These are phyloP conservation scores for Chiropotes sagulatus DNA, from an alignment of 2,797 vertebrate genomes.

Conservation along the genomic window DNA sequence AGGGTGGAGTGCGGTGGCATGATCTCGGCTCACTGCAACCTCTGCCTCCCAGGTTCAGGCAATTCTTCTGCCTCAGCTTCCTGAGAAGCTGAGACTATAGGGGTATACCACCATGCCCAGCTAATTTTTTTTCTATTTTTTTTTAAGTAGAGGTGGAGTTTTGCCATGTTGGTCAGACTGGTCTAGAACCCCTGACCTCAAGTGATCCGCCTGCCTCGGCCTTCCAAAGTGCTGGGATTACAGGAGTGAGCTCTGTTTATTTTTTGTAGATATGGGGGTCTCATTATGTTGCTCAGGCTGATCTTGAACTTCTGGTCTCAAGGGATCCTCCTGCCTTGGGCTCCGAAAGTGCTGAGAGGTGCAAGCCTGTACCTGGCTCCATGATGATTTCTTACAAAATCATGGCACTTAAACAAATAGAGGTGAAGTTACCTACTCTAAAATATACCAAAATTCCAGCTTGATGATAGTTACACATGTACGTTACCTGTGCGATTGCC, in stretches of 20 bases:
- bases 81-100: no score
- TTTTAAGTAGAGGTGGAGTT: not conserved
- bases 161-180: not conserved
- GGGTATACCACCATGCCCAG: no score
- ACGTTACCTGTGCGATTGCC: not conserved
- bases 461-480: not conserved
- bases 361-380: not conserved
- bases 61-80: no score
- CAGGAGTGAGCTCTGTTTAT: not conserved
- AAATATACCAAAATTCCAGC: not conserved
- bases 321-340: not conserved
- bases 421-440: not conserved
- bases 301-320: not conserved
- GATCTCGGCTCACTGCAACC: no score
- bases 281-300: not conserved
- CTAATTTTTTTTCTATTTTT: no score
- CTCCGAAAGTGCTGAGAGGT: not conserved
- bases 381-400: not conserved
- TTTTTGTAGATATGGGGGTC: not conserved
- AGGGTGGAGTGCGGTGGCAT: no score
- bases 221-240: not conserved
- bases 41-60: no score
- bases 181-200: not conserved
- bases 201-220: not conserved
- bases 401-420: not conserved